Base-by-base conservation (phyloP, 2,797 vertebrate genomes). In the Enteromius radiatus region DNA sequence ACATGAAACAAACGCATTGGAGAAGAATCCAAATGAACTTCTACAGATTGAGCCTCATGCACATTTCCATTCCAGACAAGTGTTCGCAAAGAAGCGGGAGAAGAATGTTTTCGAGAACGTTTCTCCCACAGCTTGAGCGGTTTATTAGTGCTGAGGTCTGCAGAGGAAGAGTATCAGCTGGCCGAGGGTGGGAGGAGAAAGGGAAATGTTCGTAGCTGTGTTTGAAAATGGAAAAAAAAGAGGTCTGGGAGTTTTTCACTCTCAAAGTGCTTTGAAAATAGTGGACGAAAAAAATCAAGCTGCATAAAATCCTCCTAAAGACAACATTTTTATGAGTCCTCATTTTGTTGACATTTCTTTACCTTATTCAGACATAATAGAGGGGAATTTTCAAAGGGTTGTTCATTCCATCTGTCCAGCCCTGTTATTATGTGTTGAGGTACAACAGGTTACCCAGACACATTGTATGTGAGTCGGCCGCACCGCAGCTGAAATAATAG, bases 101-200 rank as follows among this genome's bases (percentile, higher is more conserved):
- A 5, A 26, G 12, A 41, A 67, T 43, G 52, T 33, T 64, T 73
- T 73, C 5, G 1, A 74, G 56, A 64, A 26, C 0, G 14, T 82
- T 76, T 82, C 36, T 75, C 26, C 73, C 33, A 67, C 80, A 78
- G 68, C 54, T 61, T 67, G 63, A 19, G 47, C 71, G 56, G 63
- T 70, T 82, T 38, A 84, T 89, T 90, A 91, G 85, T 91, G 92
- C 91, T 91, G 91, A 93, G 88, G 90, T 91, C 82, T 90, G 91
- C 92, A 86, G 45, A 87, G 88, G 75, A 64, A 54, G 69, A 84
- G 85, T 90, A 89, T 86, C 86, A 90, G 71, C 61, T 81, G 86
- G 85, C 82, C 84, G 88, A 88, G 67, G 45, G 84, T 76, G 64
- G 85, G 84, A 84, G 87, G 64, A 86, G 73, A 80, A 33, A 21